Percentiles rank a stretch among this genome's conserved stretches.
These are phyloP conservation scores for Atta cephalotes DNA, from an alignment of 1,140 invertebrate species.

Conservation along the genomic window DNA sequence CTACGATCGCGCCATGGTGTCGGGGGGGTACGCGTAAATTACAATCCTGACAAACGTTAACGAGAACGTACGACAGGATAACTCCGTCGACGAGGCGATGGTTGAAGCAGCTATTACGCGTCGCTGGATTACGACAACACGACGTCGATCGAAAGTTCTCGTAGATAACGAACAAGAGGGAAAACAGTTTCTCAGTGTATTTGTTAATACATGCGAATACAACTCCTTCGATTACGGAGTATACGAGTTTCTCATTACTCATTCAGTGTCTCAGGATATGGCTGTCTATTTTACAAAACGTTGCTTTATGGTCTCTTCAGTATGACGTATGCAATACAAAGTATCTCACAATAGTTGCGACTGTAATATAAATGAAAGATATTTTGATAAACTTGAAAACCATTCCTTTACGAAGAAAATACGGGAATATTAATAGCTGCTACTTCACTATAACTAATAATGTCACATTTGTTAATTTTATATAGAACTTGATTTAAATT, in stretches of 20 bases:
- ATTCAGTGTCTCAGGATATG: not conserved
- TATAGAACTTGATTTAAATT: not conserved
- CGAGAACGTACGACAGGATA: conserved; percentile 59
- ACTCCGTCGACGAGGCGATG: conserved; percentile 36
- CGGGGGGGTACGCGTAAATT: conserved; percentile 77
- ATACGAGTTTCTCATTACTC: not conserved
- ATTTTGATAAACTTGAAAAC: not conserved
- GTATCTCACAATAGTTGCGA: not conserved
- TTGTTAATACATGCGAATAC: not conserved
- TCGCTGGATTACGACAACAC: conserved; percentile 40
- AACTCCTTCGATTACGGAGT: not conserved
- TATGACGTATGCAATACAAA: not conserved
- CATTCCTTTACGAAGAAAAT: not conserved
- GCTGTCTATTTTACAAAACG: not conserved
- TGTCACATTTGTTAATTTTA: not conserved
- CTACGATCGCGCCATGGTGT: conserved; percentile 65
- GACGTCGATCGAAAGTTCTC: conserved; percentile 33
- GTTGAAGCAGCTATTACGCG: conserved; percentile 34
- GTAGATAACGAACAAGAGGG: conserved; percentile 2
- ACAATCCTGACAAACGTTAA: conserved; percentile 78
- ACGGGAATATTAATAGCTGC: not conserved
- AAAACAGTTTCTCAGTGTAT: not conserved
- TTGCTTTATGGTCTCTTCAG: conserved; percentile 1
- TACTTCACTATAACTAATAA: not conserved
- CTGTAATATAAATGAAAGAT: not conserved